Conservation (phyloP, 2,113 vertebrate genomes). For the Corythoichthys haematopterus region DNA sequence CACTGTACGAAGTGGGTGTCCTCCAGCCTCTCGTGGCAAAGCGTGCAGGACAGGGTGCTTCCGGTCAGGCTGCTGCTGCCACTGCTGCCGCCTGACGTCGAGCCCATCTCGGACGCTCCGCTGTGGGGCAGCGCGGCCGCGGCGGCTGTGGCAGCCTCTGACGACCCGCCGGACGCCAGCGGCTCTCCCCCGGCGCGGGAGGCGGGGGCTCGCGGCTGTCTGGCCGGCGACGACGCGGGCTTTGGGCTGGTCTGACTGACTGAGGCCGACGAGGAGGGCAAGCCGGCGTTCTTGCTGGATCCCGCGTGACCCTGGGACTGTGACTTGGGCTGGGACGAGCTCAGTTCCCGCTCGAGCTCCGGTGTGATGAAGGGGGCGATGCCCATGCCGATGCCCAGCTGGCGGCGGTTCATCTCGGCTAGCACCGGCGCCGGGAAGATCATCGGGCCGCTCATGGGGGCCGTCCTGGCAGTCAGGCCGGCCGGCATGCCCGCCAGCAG, state of each 20-base stretch:
- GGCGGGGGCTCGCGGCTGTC: constrained; percentile 70
- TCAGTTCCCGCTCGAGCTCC: constrained; percentile 79
- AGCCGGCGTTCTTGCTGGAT: constrained; percentile 41
- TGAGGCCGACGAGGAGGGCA: constrained; percentile 59
- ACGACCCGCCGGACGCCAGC: constrained; percentile 54
- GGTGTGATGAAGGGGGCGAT: constrained; percentile 67
- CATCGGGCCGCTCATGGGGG: constrained; percentile 61
- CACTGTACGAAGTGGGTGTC: constrained; percentile 86
- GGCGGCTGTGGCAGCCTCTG: constrained; percentile 53
- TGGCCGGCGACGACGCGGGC: constrained; percentile 72
- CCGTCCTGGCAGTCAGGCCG: constrained; percentile 68
- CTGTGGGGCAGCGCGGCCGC: constrained; percentile 57
- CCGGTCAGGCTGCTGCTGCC: constrained; percentile 49
- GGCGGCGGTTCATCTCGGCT: constrained; percentile 73
- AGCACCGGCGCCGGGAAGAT: constrained; percentile 70
- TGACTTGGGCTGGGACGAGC: constrained; percentile 70
- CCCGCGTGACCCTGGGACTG: constrained; percentile 69
- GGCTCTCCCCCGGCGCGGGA: constrained; percentile 76
- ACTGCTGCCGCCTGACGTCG: constrained; percentile 39
- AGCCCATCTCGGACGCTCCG: constrained; percentile 64
- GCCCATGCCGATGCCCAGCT: constrained; percentile 67
- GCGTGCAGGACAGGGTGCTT: constrained; percentile 80
- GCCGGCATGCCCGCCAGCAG: constrained; percentile 64
- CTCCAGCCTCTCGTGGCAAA: constrained; percentile 82
- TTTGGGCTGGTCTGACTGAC: constrained; percentile 75